phyloP scores from a whole-genome alignment of 30 jellyfish, hydroid and myxozoan species.

The Aurelia aurita complex sp. Pacific region DNA sequence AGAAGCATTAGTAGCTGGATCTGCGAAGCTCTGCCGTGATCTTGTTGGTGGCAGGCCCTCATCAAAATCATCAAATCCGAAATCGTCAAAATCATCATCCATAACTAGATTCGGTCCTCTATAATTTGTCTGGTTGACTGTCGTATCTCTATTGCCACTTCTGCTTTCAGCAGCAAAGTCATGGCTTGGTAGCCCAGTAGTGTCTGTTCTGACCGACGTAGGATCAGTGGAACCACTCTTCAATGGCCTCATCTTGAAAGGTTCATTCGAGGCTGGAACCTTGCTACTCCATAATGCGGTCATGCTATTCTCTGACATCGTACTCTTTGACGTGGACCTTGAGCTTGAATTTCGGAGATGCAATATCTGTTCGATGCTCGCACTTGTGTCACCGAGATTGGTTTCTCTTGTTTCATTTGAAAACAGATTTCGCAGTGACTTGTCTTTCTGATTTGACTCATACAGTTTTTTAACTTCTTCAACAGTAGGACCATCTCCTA shows the following conservation, averaged over 20 bases:
- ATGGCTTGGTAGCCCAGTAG: constrained; percentile 19
- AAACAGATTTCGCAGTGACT: not conserved
- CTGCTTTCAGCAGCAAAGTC: constrained; percentile 1
- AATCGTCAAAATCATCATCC: constrained; percentile 87
- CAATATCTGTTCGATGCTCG: constrained; percentile 15
- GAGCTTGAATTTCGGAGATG: constrained; percentile 19
- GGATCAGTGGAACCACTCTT: constrained; percentile 1
- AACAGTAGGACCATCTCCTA: constrained; percentile 59
- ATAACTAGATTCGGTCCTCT: constrained; percentile 45
- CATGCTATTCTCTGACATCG: constrained; percentile 62
- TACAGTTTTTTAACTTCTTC: constrained; percentile 35
- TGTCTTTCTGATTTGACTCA: constrained; percentile 11
- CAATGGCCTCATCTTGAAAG: constrained; percentile 24
- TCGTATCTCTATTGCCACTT: not conserved
- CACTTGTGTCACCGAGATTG: not conserved
- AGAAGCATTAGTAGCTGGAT: not conserved
- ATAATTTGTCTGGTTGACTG: constrained; percentile 26
- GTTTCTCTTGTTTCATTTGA: constrained; percentile 53
- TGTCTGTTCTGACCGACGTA: not conserved
- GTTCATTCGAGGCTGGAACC: constrained; percentile 11
- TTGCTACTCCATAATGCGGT: constrained; percentile 55
- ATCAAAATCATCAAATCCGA: constrained; percentile 80
- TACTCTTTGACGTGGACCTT: constrained; percentile 27
- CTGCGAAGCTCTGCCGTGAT: constrained; percentile 21
- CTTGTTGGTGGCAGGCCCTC: constrained; percentile 25